Conservation (phyloP, 2,113 vertebrate genomes). For the mouse (Mus musculus) region GRCm39 chr1:18929501-18930000, state of each 20-base stretch:
- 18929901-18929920: not conserved
- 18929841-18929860: not conserved
- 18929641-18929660: not conserved
- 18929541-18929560: not conserved
- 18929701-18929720: not conserved
- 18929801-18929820: not conserved
- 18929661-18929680: not conserved
- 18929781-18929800: not conserved
- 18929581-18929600: not conserved
- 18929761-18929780: not conserved
- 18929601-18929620: not conserved
- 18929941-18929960: not conserved
- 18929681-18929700: not conserved
- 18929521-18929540: not conserved
- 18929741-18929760: not conserved
- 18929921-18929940: not conserved
- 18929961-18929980: not conserved
- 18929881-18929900: not conserved
- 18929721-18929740: not conserved
- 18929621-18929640: not conserved
- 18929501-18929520: not conserved
- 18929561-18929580: not conserved
- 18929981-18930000: not conserved
- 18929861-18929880: not conserved
- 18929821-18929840: not conserved